Conservation (phyloP, 1,140 invertebrate species). For the Ephestia elutella region DNA sequence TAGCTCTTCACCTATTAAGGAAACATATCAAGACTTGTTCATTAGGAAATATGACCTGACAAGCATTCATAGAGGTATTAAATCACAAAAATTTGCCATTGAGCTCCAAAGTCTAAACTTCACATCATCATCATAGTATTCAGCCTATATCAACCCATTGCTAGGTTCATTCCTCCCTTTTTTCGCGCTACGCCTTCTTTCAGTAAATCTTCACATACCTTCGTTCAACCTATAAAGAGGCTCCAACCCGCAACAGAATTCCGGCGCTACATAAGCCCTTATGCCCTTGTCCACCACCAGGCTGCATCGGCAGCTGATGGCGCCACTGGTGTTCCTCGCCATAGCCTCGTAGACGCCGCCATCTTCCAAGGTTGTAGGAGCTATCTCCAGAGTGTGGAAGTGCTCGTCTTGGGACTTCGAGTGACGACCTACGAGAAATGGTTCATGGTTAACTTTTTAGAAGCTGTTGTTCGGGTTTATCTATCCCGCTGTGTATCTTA, state of each 20-base stretch:
- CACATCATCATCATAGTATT: too few relatives aligned
- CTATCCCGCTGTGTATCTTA: too few relatives aligned
- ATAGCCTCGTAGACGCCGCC: slow-evolving; percentile 87
- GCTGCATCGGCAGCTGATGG: slow-evolving; percentile 85
- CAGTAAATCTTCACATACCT: too few relatives aligned
- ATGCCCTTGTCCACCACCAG: slow-evolving; percentile 91
- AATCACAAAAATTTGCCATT: too few relatives aligned
- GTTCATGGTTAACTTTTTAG: too few relatives aligned
- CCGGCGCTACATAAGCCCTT: slow-evolving; percentile 84
- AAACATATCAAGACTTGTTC: neutral
- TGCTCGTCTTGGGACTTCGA: slow-evolving; percentile 80
- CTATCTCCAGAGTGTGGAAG: slow-evolving; percentile 91
- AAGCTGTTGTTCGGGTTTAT: too few relatives aligned
- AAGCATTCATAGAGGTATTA: too few relatives aligned
- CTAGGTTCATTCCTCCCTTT: too few relatives aligned
- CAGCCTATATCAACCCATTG: too few relatives aligned
- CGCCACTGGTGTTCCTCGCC: slow-evolving; percentile 88
- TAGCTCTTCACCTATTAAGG: slow-evolving; percentile 76
- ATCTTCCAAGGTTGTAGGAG: slow-evolving; percentile 83
- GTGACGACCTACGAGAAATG: slow-evolving; percentile 65
- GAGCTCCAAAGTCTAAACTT: too few relatives aligned
- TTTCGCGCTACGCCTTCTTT: too few relatives aligned
- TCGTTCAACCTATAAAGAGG: slow-evolving; percentile 76
- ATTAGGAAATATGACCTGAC: too few relatives aligned
- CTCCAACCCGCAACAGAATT: slow-evolving; percentile 82